Evolutionary conservation across 1,140 invertebrate species (phyloP).

Genomic region (Saccostrea cuccullata): DNA sequence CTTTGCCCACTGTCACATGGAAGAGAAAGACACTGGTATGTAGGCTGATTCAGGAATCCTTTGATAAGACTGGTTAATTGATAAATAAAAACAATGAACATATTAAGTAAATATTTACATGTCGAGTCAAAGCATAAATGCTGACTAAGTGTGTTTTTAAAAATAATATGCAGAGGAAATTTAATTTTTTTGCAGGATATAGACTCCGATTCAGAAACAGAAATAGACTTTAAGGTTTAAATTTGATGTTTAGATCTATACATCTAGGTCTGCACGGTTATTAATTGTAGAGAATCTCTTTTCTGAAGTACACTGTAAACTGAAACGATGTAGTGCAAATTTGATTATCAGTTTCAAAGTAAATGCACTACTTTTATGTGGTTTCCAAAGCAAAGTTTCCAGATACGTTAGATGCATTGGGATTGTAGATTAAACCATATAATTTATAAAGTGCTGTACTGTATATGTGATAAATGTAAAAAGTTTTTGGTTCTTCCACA

Average conservation of each 20-base stretch:
- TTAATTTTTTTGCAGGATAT: conserved; percentile 24
- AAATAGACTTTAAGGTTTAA: conserved; percentile 28
- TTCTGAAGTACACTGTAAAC: not conserved
- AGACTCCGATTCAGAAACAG: conserved; percentile 26
- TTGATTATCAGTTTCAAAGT: too few relatives aligned
- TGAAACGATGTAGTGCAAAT: too few relatives aligned
- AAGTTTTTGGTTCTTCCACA: too few relatives aligned
- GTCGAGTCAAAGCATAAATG: not conserved
- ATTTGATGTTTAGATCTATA: not conserved
- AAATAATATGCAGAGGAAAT: not conserved
- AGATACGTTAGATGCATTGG: too few relatives aligned
- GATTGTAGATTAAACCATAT: too few relatives aligned
- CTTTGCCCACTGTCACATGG: conserved; percentile 85
- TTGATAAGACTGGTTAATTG: too few relatives aligned
- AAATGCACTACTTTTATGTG: too few relatives aligned
- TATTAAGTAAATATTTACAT: too few relatives aligned
- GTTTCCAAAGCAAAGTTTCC: too few relatives aligned
- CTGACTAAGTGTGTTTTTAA: not conserved
- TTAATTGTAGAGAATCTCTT: not conserved
- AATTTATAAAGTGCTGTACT: too few relatives aligned
- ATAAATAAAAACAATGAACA: too few relatives aligned
- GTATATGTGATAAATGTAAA: too few relatives aligned
- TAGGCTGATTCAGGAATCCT: not conserved
- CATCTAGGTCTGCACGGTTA: not conserved
- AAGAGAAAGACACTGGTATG: conserved; percentile 73